Base-by-base conservation (phyloP, 2,888 invertebrate species). In the Odontomyia ornata region DNA sequence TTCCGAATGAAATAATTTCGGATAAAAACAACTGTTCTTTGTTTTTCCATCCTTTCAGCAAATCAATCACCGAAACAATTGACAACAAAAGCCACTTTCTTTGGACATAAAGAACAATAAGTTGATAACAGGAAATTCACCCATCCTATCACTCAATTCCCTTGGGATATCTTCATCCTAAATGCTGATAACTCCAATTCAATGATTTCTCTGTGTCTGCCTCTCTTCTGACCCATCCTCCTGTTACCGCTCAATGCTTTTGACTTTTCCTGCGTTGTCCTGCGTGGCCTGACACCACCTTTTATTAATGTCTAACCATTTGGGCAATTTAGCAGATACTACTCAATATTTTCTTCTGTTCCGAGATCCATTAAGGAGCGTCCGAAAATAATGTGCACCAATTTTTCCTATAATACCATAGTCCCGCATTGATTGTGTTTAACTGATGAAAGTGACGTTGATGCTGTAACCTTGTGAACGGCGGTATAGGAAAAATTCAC, bases 231-330 rank as follows among this genome's bases (percentile, higher is more conserved):
- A 52, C 5, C 52, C 15, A 15, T 18, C 52, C 5, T 18, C 13
- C 13, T 9, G 4, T 9, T 13, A 52, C 4, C 52, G 3, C 13
- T 52, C 52, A 52, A 9, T 52, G 36, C 36, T 36, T 3, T 36
- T 36, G 36, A 36, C 36, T 5, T 52, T 52, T 4, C 52, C 52
- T 52, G 18, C 7, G 18, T 9, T 52, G 15, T 52, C 52, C 18
- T 52, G 7, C 52, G n/a, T 52, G 4, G 52, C 52, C 4, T 52
- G n/a, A 52, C 52, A 13, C 52, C n/a, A 18, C 52, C 52, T 36
- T 36, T 36, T 36, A 52, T 52, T 52, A 52, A 52, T 52, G 52
- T 52, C 13, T 52, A 18, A 23, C 57, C 57, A 60, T 60, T 60
- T 60, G 4, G 25, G 21, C 21, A 25, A 60, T 60, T 60, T 60